Evolutionary conservation across 1,140 invertebrate genomes (phyloP).

Genomic region (Drosophila baimaii): DNA sequence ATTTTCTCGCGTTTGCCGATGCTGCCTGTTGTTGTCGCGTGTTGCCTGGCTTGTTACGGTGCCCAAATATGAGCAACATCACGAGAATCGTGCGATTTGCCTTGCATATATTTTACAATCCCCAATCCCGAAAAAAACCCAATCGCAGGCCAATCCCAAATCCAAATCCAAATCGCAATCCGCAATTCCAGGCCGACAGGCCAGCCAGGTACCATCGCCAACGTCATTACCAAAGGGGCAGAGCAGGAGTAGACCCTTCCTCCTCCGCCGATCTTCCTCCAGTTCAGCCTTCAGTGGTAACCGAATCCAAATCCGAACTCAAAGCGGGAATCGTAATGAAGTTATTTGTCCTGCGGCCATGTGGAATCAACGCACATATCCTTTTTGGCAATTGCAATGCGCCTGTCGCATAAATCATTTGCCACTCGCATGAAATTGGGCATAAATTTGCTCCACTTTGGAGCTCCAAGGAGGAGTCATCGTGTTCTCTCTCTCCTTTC

Average conservation of each 20-base stretch:
- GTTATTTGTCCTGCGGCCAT: constrained; percentile 81
- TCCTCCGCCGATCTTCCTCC: constrained; percentile 5
- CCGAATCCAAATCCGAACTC: constrained; percentile 14
- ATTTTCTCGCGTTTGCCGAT: constrained; percentile 71
- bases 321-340: constrained; percentile 66
- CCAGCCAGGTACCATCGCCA: constrained; percentile 47
- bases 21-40: constrained; percentile 66
- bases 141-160: constrained; percentile 41
- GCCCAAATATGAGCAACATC: constrained; percentile 82
- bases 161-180: constrained; percentile 57
- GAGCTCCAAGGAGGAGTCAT: constrained; percentile 31
- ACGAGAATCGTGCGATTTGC: constrained; percentile 82
- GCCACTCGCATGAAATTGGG: constrained; percentile 82
- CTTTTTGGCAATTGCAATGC: constrained; percentile 82
- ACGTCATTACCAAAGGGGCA: constrained; percentile 69
- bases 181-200: constrained; percentile 45
- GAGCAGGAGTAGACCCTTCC: constrained; percentile 42
- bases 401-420: constrained; percentile 82
- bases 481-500: constrained; percentile 5
- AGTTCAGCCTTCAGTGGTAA: too few species aligned
- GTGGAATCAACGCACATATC: constrained; percentile 80
- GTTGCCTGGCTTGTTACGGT: constrained; percentile 78
- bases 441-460: constrained; percentile 83
- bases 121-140: constrained; percentile 43
- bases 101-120: constrained; percentile 81